These are phyloP conservation scores for Microplitis manilae DNA, from an alignment of 2,888 invertebrate genomes.

Conservation along the genomic window DNA sequence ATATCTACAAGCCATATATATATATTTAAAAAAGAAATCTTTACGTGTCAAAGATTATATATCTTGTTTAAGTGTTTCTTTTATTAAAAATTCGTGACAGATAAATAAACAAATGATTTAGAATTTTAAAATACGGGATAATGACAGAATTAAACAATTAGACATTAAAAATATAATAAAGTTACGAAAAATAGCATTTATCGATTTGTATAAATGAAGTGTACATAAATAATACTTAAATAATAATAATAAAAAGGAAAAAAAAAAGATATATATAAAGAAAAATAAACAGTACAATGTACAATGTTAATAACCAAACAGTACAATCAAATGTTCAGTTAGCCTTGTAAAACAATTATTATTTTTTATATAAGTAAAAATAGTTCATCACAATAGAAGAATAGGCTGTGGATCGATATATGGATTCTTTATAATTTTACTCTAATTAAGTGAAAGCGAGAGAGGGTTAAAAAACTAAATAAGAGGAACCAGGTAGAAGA, in stretches of 20 bases:
- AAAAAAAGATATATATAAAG: constrained; percentile 34
- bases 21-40: constrained; percentile 3
- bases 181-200: constrained; percentile 54
- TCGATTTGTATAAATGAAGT: constrained; percentile 57
- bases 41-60: neutral
- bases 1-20: constrained; percentile 47
- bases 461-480: constrained; percentile 16
- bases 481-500: neutral
- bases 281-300: constrained; percentile 41
- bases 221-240: constrained; percentile 55
- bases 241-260: constrained; percentile 33
- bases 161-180: constrained; percentile 20
- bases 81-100: neutral
- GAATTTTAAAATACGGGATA: constrained; percentile 17
- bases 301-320: constrained; percentile 17
- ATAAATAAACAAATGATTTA: neutral
- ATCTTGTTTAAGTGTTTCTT: constrained; percentile 21
- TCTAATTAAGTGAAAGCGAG: constrained; percentile 26
- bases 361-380: neutral
- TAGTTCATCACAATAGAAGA: constrained; percentile 24
- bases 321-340: constrained; percentile 15
- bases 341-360: neutral
- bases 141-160: constrained; percentile 7
- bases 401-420: constrained; percentile 48
- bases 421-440: constrained; percentile 62